Base-by-base conservation (phyloP, 2,113 vertebrate species). In the Hippopotamus amphibius region DNA sequence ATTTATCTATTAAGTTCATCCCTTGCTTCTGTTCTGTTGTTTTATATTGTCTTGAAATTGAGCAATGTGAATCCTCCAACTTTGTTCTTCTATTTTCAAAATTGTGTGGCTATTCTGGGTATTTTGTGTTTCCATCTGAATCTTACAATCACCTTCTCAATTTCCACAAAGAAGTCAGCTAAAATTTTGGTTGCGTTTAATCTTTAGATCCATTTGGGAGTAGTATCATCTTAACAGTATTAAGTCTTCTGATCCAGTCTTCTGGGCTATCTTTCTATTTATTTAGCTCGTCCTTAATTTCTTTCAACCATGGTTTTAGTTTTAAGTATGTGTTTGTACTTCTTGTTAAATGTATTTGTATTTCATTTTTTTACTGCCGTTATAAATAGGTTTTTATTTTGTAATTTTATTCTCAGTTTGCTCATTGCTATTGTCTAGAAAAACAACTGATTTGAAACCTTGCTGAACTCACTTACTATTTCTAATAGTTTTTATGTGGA, bases 1-100 rank as follows among this genome's bases (percentile, higher is more conserved):
- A 0, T 12, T 21, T 11, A 24, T 26, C 69, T 30, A 43, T 37
- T 37, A 43, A 26, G 5, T 22, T 26, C 19, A 6, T 6, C 12
- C 13, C 63, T 55, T 55, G 48, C 17, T 6, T 41, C 15, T 3
- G 7, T 11, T 12, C 8, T 15, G 14, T 14, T 26, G 2, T 63
- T 59, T 41, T 74, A 55, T 3, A 41, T 9, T 55, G 28, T 10
- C 16, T 22, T 1, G 7, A 72, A 28, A 53, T 57, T 3, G 61
- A 68, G 61, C 68, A 7, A 0, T 5, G 10, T 1, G 33, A 28
- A 6, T 4, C 21, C 43, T 24, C 53, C n/a, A 50, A 10, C 2
- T 48, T 0, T 7, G 10, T 19, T 26, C 48, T 69, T 21, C 28
- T 8, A 11, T 76, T 46, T 50, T 6, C 11, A 4, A 65, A 21